Evolutionary conservation across 2,113 vertebrate species (phyloP).

Genomic region (Parotia lawesii): DNA sequence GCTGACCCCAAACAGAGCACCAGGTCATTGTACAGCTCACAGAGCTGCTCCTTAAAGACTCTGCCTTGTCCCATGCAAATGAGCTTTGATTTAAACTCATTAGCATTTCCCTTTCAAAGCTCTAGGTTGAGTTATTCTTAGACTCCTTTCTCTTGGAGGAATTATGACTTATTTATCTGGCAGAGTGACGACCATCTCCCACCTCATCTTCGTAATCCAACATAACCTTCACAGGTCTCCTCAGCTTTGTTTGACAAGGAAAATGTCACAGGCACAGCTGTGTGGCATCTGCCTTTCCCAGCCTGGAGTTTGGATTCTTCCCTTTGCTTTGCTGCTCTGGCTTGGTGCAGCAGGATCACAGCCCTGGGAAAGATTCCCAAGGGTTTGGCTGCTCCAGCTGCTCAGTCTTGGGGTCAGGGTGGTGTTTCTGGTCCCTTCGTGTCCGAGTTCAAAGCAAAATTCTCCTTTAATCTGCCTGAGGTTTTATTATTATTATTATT

Average conservation of each 20-base stretch:
- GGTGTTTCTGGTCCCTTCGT: fast-evolving
- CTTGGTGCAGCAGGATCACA: neutral
- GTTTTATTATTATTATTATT: neutral
- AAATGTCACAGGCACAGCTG: neutral
- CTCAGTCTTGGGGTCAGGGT: fast-evolving
- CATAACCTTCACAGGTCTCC: neutral
- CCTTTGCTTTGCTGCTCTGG: neutral
- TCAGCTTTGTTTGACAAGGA: neutral
- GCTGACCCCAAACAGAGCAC: neutral
- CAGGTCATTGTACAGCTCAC: neutral
- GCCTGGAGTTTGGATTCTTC: neutral
- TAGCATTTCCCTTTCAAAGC: neutral
- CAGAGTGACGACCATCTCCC: neutral
- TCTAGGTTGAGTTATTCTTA: slow-evolving; percentile 14
- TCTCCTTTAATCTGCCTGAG: neutral
- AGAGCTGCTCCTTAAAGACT: neutral
- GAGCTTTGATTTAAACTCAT: slow-evolving; percentile 28
- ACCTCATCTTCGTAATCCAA: neutral
- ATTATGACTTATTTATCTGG: neutral
- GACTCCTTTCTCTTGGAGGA: slow-evolving; percentile 2
- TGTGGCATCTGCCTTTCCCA: neutral
- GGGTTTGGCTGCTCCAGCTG: neutral
- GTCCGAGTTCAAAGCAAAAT: neutral
- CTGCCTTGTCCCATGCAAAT: slow-evolving; percentile 4
- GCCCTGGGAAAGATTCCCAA: neutral